Evolutionary conservation across 1,140 invertebrate genomes (phyloP), one percentile per base, ranked within the genome.

Genomic region (Calephelis nemesis): DNA sequence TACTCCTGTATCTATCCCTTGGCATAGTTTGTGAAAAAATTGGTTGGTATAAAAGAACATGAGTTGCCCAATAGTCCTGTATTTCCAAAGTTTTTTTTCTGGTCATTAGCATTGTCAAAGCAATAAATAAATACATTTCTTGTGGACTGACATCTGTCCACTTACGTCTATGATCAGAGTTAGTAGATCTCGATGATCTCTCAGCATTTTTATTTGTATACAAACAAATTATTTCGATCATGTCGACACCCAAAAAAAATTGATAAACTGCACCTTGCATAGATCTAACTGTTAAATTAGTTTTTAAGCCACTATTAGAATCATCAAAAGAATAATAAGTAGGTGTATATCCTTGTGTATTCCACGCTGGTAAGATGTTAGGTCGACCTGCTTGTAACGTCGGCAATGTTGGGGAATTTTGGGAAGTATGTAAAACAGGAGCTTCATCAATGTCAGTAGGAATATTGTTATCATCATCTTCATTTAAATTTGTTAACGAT

Each of bases 81-180:
- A 49, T 49, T n/a, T 49, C 12, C 13, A 49, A 49, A 11, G 48
- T 49, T n/a, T 49, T 49, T 6, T 49, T 49, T 11, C 48, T 11
- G 48, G 48, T 49, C 48, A 49, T 49, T 49, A 49, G 48, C 48
- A 49, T 11, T 49, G 48, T 49, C 48, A 49, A 49, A 49, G 48
- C 48, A 4, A 49, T 49, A 19, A 19, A 19, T 49, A 3, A n/a
- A n/a, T 49, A 49, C 48, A 49, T 49, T 49, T 49, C 12, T 7
- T 12, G 48, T 49, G 12, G 12, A 49, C 12, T 49, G 13, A 49
- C 48, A 6, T 49, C 48, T n/a, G 48, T 49, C 48, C 48, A 49
- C 13, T 49, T 49, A n/a, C 48, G 48, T 11, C 13, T 11, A 49
- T 49, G 12, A 49, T n/a, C 13, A n/a, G 48, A 49, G 13, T 49